A percentile compares a stretch with the other conserved stretches of the same genome.
These are phyloP conservation scores for Brachyhypopomus gauderio DNA, from an alignment of 2,113 vertebrate species.

Conservation along the genomic window DNA sequence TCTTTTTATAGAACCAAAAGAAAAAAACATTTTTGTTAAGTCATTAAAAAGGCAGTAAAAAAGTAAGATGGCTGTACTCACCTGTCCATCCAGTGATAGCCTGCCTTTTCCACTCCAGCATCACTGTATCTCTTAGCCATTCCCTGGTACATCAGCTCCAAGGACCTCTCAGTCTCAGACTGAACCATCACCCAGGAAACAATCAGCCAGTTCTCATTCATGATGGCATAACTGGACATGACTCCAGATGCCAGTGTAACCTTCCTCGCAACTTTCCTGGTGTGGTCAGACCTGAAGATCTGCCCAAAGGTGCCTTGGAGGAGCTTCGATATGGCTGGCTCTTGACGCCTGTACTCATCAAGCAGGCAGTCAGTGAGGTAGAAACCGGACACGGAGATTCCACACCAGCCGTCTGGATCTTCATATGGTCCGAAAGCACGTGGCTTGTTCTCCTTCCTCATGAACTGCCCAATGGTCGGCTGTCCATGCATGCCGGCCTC, in stretches of 20 bases:
- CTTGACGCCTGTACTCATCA: no score
- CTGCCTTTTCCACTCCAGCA: background rate
- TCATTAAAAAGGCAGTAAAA: background rate
- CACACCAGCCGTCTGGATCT: constrained; percentile 43
- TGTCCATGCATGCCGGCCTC: constrained; percentile 46
- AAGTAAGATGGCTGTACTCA: constrained; percentile 9
- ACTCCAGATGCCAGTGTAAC: constrained; percentile 6
- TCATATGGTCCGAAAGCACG: constrained; percentile 35
- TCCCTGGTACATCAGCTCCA: constrained; percentile 2
- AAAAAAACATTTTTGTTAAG: no score
- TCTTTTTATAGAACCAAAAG: no score
- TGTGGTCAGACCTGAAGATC: background rate
- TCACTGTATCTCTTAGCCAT: background rate
- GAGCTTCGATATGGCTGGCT: no score
- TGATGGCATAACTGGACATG: constrained; percentile 26
- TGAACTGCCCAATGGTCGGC: constrained; percentile 25
- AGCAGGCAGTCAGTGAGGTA: constrained; percentile 5
- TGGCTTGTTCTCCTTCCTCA: background rate
- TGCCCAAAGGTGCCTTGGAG: no score
- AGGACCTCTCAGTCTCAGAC: background rate
- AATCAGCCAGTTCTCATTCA: constrained; percentile 43
- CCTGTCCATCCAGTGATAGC: background rate
- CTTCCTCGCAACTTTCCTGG: background rate
- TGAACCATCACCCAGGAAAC: constrained; percentile 5
- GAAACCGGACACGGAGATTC: constrained; percentile 17